Evolutionary conservation across 1,140 invertebrate species (phyloP), one percentile per base, ranked within the genome.

Genomic region (Drosophila rhopaloa): DNA sequence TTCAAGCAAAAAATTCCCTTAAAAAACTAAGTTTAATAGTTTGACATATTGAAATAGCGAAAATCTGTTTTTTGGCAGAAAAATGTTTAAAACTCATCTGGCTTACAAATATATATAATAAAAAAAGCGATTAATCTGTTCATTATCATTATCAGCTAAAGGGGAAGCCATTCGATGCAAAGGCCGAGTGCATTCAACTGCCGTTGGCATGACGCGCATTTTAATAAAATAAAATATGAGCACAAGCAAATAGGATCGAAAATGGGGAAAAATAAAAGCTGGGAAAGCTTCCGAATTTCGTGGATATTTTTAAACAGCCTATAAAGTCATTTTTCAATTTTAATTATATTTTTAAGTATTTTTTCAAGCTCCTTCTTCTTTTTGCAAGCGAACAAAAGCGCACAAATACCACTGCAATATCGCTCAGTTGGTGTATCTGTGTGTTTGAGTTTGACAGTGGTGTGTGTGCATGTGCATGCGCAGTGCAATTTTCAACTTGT

Each of bases 401-500:
- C 81, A 88, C 79, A 19, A 71, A 79, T 53, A 86, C 82, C 43
- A 41, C 35, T 10, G 40, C 63, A 53, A 50, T 56, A 48, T 46
- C 43, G 16, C 19, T 55, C 29, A 32, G 32, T 41, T 27, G 13
- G 38, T 35, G 19, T 43, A 35, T 51, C n/a, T 51, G 56, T 62
- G 47, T 58, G 41, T 1, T 29, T 51, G 9, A 10, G n/a, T 14
- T 19, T 53, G 55, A 32, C 16, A 48, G 41, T 11, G 43, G 41
- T 84, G 43, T 41, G 72, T 77, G 46, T 85, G 63, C 75, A 80
- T 76, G 84, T 88, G 80, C 84, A 84, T 88, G 84, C 84, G 84
- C 84, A 88, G 44, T 88, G 84, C 81, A 80, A 58, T 62, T 59
- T 62, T 47, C 46, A 53, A 51, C 47, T 60, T 59, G 62, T 81